phyloP scores from a whole-genome alignment of 2,113 vertebrate genomes.

The Pygoscelis adeliae region DNA sequence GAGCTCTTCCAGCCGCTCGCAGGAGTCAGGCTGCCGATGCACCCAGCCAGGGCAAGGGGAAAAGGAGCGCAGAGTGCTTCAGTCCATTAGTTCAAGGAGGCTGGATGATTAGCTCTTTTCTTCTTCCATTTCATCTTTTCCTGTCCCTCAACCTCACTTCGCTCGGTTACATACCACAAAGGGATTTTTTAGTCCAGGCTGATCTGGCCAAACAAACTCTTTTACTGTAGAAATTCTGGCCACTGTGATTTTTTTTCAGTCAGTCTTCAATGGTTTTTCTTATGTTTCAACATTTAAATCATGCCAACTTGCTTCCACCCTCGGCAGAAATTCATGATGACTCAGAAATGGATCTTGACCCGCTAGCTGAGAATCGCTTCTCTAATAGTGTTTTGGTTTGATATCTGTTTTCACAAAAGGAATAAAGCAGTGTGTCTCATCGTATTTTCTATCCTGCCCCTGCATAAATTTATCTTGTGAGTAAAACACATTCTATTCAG shows the following conservation, averaged over 20 bases:
- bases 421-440: not conserved
- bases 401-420: conserved; percentile 9
- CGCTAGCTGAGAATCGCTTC: not conserved
- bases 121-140: not conserved
- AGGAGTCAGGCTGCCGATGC: not conserved
- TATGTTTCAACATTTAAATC: not conserved
- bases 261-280: not conserved
- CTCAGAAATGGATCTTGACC: conserved; percentile 37
- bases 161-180: not conserved
- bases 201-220: not conserved
- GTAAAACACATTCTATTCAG: not conserved
- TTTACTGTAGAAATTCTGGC: not conserved
- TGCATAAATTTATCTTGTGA: not conserved
- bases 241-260: not conserved
- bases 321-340: not conserved
- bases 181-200: not conserved
- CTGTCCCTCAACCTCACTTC: not conserved
- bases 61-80: not conserved
- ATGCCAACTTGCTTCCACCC: not conserved
- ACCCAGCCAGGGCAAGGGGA: not conserved
- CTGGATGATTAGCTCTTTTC: not conserved
- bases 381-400: not conserved
- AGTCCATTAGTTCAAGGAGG: not conserved
- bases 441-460: not conserved
- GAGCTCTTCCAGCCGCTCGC: not conserved